Evolutionary conservation across 92 coral and sea anemone genomes (phyloP).

Genomic region (Hydrozoanthus gracilis): DNA sequence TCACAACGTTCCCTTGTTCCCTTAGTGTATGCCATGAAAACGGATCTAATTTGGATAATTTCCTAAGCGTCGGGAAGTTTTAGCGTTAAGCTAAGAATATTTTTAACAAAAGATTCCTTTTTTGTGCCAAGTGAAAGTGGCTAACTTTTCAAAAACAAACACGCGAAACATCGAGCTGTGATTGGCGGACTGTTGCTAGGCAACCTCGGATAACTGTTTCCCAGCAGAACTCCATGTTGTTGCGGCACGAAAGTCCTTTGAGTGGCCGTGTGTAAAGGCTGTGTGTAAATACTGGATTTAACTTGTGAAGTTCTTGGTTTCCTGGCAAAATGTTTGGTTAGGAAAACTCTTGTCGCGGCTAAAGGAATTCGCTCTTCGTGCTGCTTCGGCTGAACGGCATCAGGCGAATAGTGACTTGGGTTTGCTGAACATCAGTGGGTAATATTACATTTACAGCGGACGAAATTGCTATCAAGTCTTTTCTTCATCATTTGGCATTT

Average conservation of each 20-base stretch:
- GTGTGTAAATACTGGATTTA: background rate
- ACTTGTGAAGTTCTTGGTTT: slow-evolving; percentile 13
- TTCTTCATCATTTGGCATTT: background rate
- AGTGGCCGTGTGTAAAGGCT: background rate
- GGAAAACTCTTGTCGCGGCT: background rate
- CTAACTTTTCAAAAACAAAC: no score
- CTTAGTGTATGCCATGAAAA: no score
- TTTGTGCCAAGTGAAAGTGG: no score
- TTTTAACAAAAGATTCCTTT: no score
- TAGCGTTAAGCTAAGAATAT: no score
- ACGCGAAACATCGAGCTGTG: slow-evolving; percentile 34
- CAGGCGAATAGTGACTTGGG: background rate
- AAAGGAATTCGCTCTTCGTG: background rate
- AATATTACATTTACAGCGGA: background rate
- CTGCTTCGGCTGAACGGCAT: background rate
- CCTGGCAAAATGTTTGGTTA: slow-evolving; percentile 15
- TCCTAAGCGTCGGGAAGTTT: no score
- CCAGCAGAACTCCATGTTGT: slow-evolving; percentile 23
- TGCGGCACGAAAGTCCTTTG: background rate
- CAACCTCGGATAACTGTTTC: slow-evolving; percentile 5
- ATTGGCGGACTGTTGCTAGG: slow-evolving; percentile 43
- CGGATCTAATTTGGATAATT: no score
- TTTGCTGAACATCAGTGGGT: background rate
- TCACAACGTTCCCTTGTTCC: no score
- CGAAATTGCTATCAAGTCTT: background rate